Evolutionary conservation across 2,888 invertebrate species (phyloP).

Genomic region (Heteropelma amictum): DNA sequence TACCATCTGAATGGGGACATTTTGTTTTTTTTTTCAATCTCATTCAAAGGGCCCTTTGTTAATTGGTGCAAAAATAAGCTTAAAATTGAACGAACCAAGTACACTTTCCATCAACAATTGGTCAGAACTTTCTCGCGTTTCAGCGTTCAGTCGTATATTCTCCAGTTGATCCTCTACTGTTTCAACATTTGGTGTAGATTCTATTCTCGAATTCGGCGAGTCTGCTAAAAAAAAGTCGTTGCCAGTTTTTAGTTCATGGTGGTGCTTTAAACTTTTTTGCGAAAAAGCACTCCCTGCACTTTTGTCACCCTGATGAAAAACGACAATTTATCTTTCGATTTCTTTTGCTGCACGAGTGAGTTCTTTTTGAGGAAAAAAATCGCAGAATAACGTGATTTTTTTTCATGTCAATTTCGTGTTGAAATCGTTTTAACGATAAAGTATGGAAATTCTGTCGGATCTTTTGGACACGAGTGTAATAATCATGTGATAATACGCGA

Average conservation of each 20-base stretch:
- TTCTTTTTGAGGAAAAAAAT: too few relatives aligned
- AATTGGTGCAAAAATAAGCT: neutral
- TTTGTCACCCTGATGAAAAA: too few relatives aligned
- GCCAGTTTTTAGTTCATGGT: too few relatives aligned
- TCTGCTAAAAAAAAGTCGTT: conserved; percentile 17
- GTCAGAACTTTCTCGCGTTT: conserved; percentile 62
- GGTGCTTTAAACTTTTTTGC: neutral
- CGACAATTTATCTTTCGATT: too few relatives aligned
- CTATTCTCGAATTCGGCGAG: conserved; percentile 54
- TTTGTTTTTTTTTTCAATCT: neutral
- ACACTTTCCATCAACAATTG: conserved; percentile 70
- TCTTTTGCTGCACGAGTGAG: too few relatives aligned
- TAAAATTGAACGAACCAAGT: conserved; percentile 64
- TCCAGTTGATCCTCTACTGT: conserved; percentile 71
- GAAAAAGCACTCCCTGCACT: too few relatives aligned
- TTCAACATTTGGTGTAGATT: conserved; percentile 60
- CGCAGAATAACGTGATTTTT: neutral
- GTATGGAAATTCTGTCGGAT: too few relatives aligned
- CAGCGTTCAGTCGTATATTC: conserved; percentile 64
- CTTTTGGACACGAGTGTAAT: too few relatives aligned
- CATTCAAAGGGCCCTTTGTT: neutral
- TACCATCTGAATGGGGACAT: conserved; percentile 66
- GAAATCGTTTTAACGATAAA: too few relatives aligned
- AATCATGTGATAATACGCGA: too few relatives aligned
- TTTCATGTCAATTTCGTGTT: too few relatives aligned